These are phyloP conservation scores for Onthophagus taurus DNA, from an alignment of 1,140 invertebrate species.

Conservation along the genomic window DNA sequence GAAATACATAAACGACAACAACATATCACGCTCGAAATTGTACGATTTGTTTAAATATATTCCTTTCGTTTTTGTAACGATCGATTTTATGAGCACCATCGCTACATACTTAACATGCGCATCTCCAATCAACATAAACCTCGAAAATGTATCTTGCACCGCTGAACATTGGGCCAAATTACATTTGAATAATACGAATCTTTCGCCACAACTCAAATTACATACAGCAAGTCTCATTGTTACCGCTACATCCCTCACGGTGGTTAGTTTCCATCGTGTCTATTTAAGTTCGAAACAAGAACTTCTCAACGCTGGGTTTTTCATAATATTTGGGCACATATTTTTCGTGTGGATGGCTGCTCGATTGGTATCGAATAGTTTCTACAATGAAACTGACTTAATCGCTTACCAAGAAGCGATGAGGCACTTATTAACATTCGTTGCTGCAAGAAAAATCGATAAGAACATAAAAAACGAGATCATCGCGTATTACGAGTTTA, in stretches of 20 bases:
- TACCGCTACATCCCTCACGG: too few species aligned
- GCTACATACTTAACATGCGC: constrained; percentile 4
- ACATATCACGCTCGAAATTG: neutral
- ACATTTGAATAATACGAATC: too few species aligned
- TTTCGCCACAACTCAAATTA: neutral
- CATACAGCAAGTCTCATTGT: too few species aligned
- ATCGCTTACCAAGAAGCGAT: constrained; percentile 20
- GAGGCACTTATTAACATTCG: constrained; percentile 17
- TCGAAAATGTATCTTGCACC: neutral
- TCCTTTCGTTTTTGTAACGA: neutral
- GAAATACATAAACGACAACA: constrained; percentile 4
- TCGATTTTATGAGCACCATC: constrained; percentile 3
- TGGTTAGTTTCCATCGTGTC: constrained; percentile 1
- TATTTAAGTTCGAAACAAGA: neutral
- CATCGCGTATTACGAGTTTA: constrained; percentile 21
- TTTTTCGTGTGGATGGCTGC: constrained; percentile 7
- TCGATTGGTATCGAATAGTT: constrained; percentile 12
- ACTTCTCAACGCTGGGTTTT: neutral
- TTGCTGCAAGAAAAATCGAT: constrained; percentile 16
- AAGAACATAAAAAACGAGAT: constrained; percentile 18
- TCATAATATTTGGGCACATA: constrained; percentile 8
- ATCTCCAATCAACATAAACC: neutral
- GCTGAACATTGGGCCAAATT: too few species aligned
- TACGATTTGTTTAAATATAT: constrained; percentile 6
- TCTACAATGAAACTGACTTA: constrained; percentile 16